Evolutionary conservation across 2,888 invertebrate genomes (phyloP).

Genomic region (Osedax frankpressi): DNA sequence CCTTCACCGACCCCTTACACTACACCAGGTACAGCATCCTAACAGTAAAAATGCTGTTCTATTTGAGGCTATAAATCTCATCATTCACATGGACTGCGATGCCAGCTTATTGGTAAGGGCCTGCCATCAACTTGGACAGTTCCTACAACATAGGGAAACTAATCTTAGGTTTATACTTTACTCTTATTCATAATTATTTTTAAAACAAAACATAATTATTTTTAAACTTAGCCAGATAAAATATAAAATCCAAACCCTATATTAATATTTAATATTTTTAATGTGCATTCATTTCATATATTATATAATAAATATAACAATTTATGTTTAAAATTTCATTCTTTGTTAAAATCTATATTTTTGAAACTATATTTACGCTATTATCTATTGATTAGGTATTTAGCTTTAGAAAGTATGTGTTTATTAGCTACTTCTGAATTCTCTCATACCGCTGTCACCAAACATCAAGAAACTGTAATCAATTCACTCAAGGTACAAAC

Average conservation of each 20-base stretch:
- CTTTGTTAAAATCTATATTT: too few relatives aligned
- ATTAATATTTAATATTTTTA: slow-evolving; percentile 7
- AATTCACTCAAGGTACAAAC: slow-evolving; percentile 72
- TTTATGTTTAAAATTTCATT: too few relatives aligned
- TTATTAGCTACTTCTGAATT: slow-evolving; percentile 96
- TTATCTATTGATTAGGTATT: slow-evolving; percentile 60
- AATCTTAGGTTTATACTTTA: slow-evolving; percentile 60
- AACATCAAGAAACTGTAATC: slow-evolving; percentile 97
- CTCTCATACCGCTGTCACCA: slow-evolving; percentile 97
- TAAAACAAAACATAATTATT: too few relatives aligned
- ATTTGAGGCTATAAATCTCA: slow-evolving; percentile 97
- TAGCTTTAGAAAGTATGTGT: slow-evolving; percentile 98
- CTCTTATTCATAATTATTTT: too few relatives aligned
- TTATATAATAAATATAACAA: too few relatives aligned
- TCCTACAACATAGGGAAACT: slow-evolving; percentile 80
- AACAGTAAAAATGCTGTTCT: slow-evolving; percentile 99
- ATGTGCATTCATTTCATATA: too few relatives aligned
- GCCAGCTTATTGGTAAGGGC: slow-evolving; percentile 89
- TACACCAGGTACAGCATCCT: slow-evolving; percentile 92
- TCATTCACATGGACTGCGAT: slow-evolving; percentile 97
- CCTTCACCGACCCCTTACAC: too few relatives aligned
- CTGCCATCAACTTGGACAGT: slow-evolving; percentile 96
- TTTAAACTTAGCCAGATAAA: too few relatives aligned
- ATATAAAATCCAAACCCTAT: too few relatives aligned
- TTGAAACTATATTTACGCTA: background rate